These are phyloP conservation scores for Cyrtorhinus lividipennis DNA, from an alignment of 1,140 invertebrate genomes.

Conservation along the genomic window DNA sequence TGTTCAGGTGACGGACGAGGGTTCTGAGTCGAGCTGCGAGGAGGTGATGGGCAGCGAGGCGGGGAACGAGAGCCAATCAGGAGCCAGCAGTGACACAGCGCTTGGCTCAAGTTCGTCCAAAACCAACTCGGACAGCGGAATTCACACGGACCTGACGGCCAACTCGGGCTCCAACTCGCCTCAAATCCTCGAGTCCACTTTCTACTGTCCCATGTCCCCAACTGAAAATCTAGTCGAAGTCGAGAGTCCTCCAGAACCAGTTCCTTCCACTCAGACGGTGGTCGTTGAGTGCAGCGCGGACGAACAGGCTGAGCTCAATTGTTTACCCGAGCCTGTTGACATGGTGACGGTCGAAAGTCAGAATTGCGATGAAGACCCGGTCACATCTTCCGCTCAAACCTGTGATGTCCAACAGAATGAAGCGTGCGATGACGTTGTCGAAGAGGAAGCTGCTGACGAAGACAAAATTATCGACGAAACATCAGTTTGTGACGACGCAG, in stretches of 20 bases:
- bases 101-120: constrained; percentile 21
- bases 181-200: constrained; percentile 12
- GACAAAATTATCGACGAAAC: neutral
- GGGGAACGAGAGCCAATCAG: constrained; percentile 21
- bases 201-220: constrained; percentile 1
- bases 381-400: neutral
- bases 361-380: neutral
- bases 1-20: constrained; percentile 25
- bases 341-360: neutral
- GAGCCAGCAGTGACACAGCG: constrained; percentile 24
- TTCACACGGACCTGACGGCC: constrained; percentile 23
- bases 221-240: constrained; percentile 7
- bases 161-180: constrained; percentile 23
- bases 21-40: constrained; percentile 26
- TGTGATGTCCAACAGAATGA: neutral
- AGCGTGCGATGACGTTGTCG: neutral
- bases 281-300: neutral
- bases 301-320: too few species aligned
- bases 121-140: constrained; percentile 26
- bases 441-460: too few species aligned
- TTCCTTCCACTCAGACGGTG: neutral
- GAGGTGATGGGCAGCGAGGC: constrained; percentile 11
- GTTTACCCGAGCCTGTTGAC: neutral
- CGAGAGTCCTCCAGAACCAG: neutral
- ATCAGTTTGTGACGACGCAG: neutral